Evolutionary conservation across 1,140 invertebrate genomes (phyloP).

Genomic region (Ips nitidus): DNA sequence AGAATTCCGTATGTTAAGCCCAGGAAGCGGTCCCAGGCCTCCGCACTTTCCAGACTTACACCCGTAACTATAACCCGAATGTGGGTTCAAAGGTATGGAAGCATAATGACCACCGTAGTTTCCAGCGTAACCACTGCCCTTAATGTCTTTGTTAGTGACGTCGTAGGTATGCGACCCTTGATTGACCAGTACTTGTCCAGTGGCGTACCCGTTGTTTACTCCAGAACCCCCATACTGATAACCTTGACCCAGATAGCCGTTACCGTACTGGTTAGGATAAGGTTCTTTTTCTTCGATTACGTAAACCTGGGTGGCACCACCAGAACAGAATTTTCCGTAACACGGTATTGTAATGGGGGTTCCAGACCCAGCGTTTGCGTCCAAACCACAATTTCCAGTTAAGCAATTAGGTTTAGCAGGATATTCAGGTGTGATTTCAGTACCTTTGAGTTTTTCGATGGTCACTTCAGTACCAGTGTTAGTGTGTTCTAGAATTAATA

Average conservation of each 20-base stretch:
- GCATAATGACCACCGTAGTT: background rate
- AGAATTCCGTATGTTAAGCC: background rate
- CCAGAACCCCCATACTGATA: background rate
- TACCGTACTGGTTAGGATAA: background rate
- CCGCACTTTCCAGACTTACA: conserved; percentile 1
- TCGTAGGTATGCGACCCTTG: conserved; percentile 13
- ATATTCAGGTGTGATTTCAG: background rate
- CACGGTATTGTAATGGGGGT: background rate
- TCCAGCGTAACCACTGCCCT: conserved; percentile 9
- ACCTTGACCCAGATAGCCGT: background rate
- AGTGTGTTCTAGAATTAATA: background rate
- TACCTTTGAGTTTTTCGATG: conserved; percentile 20
- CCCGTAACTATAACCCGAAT: background rate
- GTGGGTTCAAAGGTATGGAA: background rate
- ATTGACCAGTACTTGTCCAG: conserved; percentile 25
- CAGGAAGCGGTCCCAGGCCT: background rate
- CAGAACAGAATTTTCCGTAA: conserved; percentile 2
- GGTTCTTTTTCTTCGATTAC: conserved; percentile 3
- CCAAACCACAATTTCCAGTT: background rate
- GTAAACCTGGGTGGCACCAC: conserved; percentile 4
- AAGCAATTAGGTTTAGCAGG: background rate
- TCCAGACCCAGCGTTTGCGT: background rate
- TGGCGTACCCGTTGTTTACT: conserved; percentile 12
- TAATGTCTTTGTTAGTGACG: conserved; percentile 14
- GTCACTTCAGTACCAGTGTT: conserved; percentile 5